Evolutionary conservation across 2,113 vertebrate species (phyloP).

Genomic region (Aythya baeri): DNA sequence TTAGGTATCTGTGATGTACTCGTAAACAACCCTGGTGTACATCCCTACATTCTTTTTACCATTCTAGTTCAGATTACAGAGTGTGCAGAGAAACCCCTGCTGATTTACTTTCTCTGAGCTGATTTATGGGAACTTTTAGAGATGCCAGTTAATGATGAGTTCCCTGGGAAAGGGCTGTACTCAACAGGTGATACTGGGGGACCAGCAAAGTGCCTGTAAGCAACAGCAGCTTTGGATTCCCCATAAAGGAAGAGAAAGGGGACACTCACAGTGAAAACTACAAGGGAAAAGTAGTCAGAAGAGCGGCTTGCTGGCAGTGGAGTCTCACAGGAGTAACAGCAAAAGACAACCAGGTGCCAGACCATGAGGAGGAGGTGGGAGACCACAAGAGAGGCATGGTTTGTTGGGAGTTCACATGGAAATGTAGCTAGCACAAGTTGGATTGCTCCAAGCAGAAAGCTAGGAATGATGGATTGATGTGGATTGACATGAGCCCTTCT

Average conservation of each 20-base stretch:
- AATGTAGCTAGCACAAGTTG: neutral
- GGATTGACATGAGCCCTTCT: neutral
- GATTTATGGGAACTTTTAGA: neutral
- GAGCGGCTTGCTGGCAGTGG: neutral
- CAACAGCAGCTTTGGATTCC: neutral
- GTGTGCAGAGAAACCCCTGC: neutral
- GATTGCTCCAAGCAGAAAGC: neutral
- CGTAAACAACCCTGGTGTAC: too few relatives aligned
- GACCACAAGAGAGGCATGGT: neutral
- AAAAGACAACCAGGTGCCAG: neutral
- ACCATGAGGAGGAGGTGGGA: neutral
- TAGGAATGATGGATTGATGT: neutral
- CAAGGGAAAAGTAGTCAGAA: neutral
- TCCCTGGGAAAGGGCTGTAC: neutral
- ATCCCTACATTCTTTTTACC: neutral
- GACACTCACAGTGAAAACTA: neutral
- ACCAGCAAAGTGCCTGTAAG: neutral
- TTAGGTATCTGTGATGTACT: accelerated
- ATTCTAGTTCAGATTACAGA: neutral
- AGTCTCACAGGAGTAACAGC: neutral
- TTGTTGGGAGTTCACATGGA: neutral
- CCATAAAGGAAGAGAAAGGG: neutral
- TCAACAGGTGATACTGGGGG: neutral
- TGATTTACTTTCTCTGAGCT: neutral
- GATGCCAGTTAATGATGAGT: neutral